These are phyloP conservation scores for Halictus quadricinctus DNA, from an alignment of 2,888 invertebrate species.

Conservation along the genomic window DNA sequence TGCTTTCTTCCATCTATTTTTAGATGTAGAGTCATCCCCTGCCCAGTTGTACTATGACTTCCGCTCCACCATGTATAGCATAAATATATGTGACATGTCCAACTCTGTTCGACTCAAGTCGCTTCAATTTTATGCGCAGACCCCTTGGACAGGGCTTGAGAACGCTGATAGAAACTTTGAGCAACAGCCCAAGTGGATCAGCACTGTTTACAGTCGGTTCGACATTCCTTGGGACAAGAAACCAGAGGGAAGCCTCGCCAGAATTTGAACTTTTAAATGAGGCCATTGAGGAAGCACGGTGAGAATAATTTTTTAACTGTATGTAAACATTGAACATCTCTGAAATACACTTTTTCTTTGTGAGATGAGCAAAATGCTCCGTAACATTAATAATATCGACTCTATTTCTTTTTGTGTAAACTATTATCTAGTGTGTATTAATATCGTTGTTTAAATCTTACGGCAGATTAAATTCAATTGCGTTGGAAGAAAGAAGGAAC, in stretches of 20 bases:
- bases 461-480: conserved; percentile 85
- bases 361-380: no score
- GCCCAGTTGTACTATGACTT: no score
- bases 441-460: background rate
- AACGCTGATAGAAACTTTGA: conserved; percentile 84
- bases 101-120: background rate
- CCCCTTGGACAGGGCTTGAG: conserved; percentile 85
- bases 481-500: conserved; percentile 88
- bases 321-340: no score
- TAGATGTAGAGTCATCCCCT: background rate
- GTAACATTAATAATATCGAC: no score
- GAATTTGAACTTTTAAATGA: conserved; percentile 88
- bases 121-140: conserved; percentile 75
- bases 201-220: conserved; percentile 79
- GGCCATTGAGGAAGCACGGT: conserved; percentile 91
- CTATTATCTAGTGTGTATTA: no score
- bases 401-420: no score
- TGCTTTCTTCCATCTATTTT: background rate
- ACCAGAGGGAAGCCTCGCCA: conserved; percentile 85
- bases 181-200: conserved; percentile 82
- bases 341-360: background rate
- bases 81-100: background rate
- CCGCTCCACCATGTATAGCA: background rate
- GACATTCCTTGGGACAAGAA: conserved; percentile 82
- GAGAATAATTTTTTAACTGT: background rate